These are phyloP conservation scores for Ammospiza nelsoni DNA, from an alignment of 2,113 vertebrate genomes.

Conservation along the genomic window DNA sequence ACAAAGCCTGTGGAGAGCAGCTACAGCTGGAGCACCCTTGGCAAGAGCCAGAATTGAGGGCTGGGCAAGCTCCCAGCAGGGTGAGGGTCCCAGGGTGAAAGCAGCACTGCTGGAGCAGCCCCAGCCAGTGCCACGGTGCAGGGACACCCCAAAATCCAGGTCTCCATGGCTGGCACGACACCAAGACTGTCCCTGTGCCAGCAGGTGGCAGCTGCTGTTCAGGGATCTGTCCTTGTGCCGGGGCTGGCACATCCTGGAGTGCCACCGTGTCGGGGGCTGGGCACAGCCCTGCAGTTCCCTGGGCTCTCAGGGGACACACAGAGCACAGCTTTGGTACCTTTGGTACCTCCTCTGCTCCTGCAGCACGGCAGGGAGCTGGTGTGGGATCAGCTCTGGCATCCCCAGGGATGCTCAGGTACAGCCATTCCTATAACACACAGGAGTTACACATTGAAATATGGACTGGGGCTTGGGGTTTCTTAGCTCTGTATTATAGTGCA, in stretches of 20 bases:
- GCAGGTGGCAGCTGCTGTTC: conserved; percentile 35
- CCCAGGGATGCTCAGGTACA: not conserved
- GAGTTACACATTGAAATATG: not conserved
- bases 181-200: not conserved
- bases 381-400: not conserved
- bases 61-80: not conserved
- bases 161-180: not conserved
- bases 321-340: not conserved
- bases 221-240: not conserved
- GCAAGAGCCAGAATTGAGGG: not conserved
- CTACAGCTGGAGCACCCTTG: not conserved
- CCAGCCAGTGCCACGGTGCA: not conserved
- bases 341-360: not conserved
- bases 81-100: not conserved
- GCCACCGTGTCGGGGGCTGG: not conserved
- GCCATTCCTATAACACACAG: not conserved
- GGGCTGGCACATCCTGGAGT: not conserved
- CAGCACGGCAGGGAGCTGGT: fast-evolving
- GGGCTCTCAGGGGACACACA: fast-evolving
- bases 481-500: not conserved
- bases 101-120: not conserved
- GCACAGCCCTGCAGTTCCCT: not conserved
- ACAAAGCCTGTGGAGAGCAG: not conserved
- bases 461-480: not conserved
- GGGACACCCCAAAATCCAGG: not conserved